These are phyloP conservation scores for Onychomys leucogaster DNA, from an alignment of 2,797 vertebrate genomes.

Conservation along the genomic window DNA sequence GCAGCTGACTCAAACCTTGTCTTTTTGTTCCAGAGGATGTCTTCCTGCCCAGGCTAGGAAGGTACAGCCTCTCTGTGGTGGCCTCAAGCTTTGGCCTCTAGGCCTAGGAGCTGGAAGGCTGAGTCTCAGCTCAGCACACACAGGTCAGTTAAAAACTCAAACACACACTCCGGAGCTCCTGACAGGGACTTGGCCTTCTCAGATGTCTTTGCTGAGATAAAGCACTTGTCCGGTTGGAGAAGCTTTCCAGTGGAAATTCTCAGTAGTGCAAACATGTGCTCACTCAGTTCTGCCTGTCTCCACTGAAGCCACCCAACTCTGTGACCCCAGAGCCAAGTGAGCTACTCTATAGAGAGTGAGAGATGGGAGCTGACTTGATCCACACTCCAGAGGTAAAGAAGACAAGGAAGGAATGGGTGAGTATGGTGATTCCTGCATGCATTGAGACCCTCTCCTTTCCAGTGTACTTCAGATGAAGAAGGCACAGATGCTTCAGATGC, in stretches of 20 bases:
- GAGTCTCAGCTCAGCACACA: background rate
- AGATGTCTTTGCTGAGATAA: background rate
- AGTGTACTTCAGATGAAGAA: background rate
- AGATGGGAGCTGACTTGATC: background rate
- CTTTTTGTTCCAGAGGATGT: background rate
- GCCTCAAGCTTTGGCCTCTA: background rate
- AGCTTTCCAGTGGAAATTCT: background rate
- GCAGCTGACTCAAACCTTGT: background rate
- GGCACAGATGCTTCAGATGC: too few relatives aligned
- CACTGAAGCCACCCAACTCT: background rate
- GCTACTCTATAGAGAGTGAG: background rate
- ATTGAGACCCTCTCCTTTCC: background rate
- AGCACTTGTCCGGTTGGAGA: background rate
- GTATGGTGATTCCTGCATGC: background rate
- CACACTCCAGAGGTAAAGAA: background rate
- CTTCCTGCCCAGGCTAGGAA: background rate
- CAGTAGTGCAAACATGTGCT: background rate
- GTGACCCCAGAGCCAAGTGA: background rate
- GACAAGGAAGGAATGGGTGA: background rate
- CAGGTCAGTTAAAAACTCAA: background rate
- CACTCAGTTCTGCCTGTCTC: background rate
- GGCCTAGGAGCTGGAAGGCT: background rate
- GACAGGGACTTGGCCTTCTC: background rate
- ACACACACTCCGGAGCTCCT: background rate
- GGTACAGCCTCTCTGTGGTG: background rate